Base-by-base conservation (phyloP, 2,888 invertebrate species). In the Tetheella fluctuosa region DNA sequence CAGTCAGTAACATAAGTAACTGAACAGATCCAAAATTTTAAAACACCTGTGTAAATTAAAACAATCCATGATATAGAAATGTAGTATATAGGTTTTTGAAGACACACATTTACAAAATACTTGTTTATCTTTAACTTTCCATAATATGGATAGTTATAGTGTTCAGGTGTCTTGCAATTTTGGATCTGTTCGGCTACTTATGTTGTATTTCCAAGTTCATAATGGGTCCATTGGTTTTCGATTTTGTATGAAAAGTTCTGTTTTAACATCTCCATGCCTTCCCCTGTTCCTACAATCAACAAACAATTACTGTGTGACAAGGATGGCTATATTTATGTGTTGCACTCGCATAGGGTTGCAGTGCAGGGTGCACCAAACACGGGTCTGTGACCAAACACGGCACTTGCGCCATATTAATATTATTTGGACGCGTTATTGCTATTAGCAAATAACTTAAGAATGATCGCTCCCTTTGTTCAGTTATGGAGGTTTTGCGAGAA, bases 331-430 rank as follows among this genome's bases (percentile, higher is more conserved):
- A 48, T 20, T 3, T 2, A 34, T 13, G 34, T 42, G 17, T 42
- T 42, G n/a, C 8, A 7, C 37, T 48, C 65, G 7, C 28, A 30
- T 20, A 17, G 69, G 70, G 64, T 64, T 25, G 25, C 25, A 25
- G 25, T 25, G 62, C 61, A 34, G 53, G 58, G 52, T 65, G 66
- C 64, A 65, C 58, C 59, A 57, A 64, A 13, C 34, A 34, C 13
- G 10, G 30, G 13, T 34, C 34, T 34, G 34, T 2, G 34, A 65
- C 58, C 59, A 56, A 63, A 63, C 63, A 65, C 56, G 57, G 55
- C 61, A 59, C 58, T 67, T 70, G 68, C 66, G 48, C 10, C 68
- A 57, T 61, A 77, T 81, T 79, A 76, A 77, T 70, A 81, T 81
- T 81, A 80, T 54, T 61, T 64, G 17, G 52, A 57, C 59, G 60